Conservation (phyloP, 2,888 invertebrate species). For the Eustalomyia histrio region DNA sequence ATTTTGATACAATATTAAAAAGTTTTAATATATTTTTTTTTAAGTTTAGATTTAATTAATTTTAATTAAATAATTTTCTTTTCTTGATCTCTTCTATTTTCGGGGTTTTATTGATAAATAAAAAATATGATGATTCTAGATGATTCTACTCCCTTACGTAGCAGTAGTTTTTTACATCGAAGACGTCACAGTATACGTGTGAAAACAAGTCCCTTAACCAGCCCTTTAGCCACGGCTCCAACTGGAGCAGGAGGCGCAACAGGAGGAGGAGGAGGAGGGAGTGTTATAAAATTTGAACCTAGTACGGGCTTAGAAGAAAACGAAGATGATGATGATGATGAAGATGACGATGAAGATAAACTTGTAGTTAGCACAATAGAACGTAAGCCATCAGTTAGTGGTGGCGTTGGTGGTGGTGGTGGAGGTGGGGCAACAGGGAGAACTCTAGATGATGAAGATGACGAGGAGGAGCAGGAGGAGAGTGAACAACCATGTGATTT, state of each 20-base stretch:
- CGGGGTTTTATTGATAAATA: slow-evolving; percentile 4
- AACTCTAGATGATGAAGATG: slow-evolving; percentile 58
- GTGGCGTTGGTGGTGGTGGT: slow-evolving; percentile 21
- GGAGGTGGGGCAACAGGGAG: too few relatives aligned
- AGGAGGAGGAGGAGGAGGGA: slow-evolving; percentile 45
- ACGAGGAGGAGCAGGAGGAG: slow-evolving; percentile 69
- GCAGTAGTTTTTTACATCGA: slow-evolving; percentile 57
- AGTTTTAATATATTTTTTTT: not conserved
- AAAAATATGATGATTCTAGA: slow-evolving; percentile 42
- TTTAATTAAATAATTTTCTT: slow-evolving; percentile 34
- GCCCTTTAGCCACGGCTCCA: slow-evolving; percentile 67
- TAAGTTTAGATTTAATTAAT: not conserved
- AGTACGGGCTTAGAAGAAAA: slow-evolving; percentile 68
- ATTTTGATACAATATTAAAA: slow-evolving; percentile 7
- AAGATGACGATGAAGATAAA: slow-evolving; percentile 66
- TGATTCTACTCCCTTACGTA: slow-evolving; percentile 51
- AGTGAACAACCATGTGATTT: slow-evolving; percentile 78
- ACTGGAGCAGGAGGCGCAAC: slow-evolving; percentile 16
- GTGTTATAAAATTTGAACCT: slow-evolving; percentile 75
- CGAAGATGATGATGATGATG: slow-evolving; percentile 68
- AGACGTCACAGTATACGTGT: slow-evolving; percentile 70
- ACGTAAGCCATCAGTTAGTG: slow-evolving; percentile 48
- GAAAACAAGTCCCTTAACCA: slow-evolving; percentile 75
- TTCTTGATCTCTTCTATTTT: slow-evolving; percentile 49
- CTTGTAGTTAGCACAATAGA: slow-evolving; percentile 48